Evolutionary conservation across 2,113 vertebrate genomes (phyloP), one percentile per base, ranked within the genome.

Genomic region (Gavialis gangeticus): DNA sequence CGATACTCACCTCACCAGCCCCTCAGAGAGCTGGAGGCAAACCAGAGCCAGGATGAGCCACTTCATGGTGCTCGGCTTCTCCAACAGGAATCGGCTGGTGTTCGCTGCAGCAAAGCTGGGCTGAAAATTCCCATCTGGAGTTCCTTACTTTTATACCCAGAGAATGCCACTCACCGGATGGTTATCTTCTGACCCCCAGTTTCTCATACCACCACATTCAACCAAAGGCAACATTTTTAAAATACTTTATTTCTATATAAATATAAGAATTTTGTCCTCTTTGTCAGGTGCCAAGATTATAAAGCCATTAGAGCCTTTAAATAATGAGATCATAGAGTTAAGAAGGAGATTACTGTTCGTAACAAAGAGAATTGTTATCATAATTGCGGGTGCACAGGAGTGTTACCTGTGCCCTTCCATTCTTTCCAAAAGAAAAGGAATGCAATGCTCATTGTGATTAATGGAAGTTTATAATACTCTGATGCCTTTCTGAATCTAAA

Each of bases 1-100:
- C 2, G 4, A 64, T 54, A 83, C 97, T 96, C 85, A 98, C 98
- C 77, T 98, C 84, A 97, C 0, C 2, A 10, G 0, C 1, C 96
- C 97, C 60, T 97, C 96, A 85, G 90, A 84, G 2, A 97, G 94
- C 16, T 73, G 96, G 85, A 97, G 91, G 93, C 97, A 97, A 88
- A 97, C 46, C 76, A 97, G 54, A 13, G 59, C 93, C 85, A 96
- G 62, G 30, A 94, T n/a, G 58, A 97, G 12, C 90, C 96, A 94
- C 93, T 94, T 57, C 97, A 97, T 97, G 90, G 55, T 73, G 25
- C 62, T 1, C 0, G 5, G 14, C 54, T 82, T 19, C 79, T 77
- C 21, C 30, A 21, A 34, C 77, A 87, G 12, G 34, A 81, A 75
- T 55, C 62, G 15, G 7, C 83, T 79, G 69, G 56, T 57, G 60